Evolutionary conservation across 2,888 invertebrate genomes (phyloP), one percentile per base, ranked within the genome.

Genomic region (Liopterus haemorrhoidalis): DNA sequence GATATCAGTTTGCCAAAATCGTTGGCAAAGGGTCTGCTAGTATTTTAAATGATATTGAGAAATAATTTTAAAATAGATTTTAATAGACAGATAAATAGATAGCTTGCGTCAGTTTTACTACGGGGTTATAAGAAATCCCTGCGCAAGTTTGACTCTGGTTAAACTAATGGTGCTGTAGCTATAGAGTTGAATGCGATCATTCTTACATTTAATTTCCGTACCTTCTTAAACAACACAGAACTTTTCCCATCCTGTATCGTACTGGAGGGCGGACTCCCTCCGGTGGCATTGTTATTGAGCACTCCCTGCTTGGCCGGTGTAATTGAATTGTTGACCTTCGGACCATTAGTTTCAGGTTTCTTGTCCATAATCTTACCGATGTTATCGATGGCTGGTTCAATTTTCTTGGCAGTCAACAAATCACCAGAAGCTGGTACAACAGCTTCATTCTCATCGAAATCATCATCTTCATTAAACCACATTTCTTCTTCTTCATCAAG

Each of bases 381-480:
- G 54, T 75, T 75, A 54, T 79, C 79, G 55, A 79, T 65, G 56
- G 78, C 78, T 9, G 74, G 68, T 53, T 76, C 77, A 41, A 77
- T 59, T 60, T 77, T 78, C 58, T 73, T 75, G 49, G 45, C 38
- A 9, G 71, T 70, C 41, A 76, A 63, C 49, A 74, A 67, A 57
- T 77, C 77, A 47, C 66, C 66, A 20, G 66, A 56, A 66, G 75
- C 64, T 14, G 73, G 72, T 19, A 73, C 70, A 12, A 74, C 74
- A 11, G 74, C 70, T 57, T 81, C 78, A 50, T 82, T 86, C 61
- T 92, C 91, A 49, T 89, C 85, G 52, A 87, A 82, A 64, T 92
- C 93, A 64, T 95, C 95, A 54, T 96, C 96, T 59, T 94, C 93
- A 64, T 94, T 93, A 70, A 96, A 96, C 95, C 95, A 97, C 82